Base-by-base conservation (phyloP, 2,888 invertebrate species). In the Lasioglossum lativentre region DNA sequence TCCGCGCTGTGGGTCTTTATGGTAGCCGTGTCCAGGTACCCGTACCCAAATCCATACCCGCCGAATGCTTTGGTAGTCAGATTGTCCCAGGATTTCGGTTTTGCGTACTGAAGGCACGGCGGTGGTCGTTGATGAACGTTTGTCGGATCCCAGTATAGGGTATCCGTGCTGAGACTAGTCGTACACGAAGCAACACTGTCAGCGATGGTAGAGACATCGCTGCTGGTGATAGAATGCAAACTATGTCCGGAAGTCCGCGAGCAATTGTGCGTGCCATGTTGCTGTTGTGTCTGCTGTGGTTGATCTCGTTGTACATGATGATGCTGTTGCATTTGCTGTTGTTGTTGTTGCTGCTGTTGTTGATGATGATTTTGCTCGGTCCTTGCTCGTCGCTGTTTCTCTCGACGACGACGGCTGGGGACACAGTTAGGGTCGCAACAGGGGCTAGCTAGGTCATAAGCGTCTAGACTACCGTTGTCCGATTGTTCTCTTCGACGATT, bases 71-170 rank as follows among this genome's bases (percentile, higher is more conserved):
- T 98, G 2, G 98, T 98, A 0, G 98, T 97, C 79, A 98, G 95
- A 95, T 98, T 98, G 93, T 98, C 98, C 98, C 98, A 98, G 0
- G 98, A 98, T 94, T 98, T 98, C 0, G 98, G 98, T 93, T 98
- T 98, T 86, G 95, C 92, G 92, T 95, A 93, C 92, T 96, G 95
- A 45, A 95, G 93, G 86, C 95, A 95, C 78, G 95, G 94, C 5
- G 95, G 94, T 42, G 95, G 94, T 70, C 95, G 94, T 40, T 94
- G 93, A 72, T 94, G 96, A 94, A 87, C 95, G 73, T 95, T 96
- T 2, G 73, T 45, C 14, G 96, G 96, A 90, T 98, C 98, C 98
- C 98, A 98, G 93, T 98, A 98, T 0, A 98, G 96, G 1, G 98
- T 98, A 91, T 98, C 98, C 12, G 98, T 98, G 93, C 98, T 98